Conservation (phyloP, 2,113 vertebrate genomes). For the Theristicus caerulescens region DNA sequence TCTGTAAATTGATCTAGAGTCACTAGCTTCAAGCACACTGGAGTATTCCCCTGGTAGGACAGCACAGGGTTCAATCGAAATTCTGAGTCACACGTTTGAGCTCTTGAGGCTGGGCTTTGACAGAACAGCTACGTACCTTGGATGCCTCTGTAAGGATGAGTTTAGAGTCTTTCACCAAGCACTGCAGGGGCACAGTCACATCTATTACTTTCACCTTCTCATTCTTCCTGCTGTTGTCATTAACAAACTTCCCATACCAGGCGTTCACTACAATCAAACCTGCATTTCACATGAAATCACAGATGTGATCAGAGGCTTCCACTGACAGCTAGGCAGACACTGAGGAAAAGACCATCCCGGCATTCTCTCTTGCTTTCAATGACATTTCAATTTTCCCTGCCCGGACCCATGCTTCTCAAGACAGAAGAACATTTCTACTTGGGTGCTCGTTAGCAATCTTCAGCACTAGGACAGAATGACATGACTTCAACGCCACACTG, state of each 20-base stretch:
- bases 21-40: not conserved
- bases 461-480: not conserved
- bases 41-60: not conserved
- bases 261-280: constrained; percentile 95
- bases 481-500: not conserved
- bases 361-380: not conserved
- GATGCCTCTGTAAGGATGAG: constrained; percentile 96
- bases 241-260: constrained; percentile 99
- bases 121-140: constrained; percentile 77
- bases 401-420: not conserved
- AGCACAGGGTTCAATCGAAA: rapidly evolving
- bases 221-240: constrained; percentile 89
- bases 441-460: not conserved
- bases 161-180: constrained; percentile 97
- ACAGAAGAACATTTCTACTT: not conserved
- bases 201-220: constrained; percentile 96
- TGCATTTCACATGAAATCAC: constrained; percentile 42
- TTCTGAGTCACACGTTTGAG: not conserved
- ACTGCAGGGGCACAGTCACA: constrained; percentile 95
- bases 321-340: not conserved
- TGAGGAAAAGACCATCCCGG: not conserved
- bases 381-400: not conserved
- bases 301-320: not conserved
- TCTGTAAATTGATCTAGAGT: not conserved
- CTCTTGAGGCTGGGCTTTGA: not conserved